Conservation (phyloP, 2,888 invertebrate genomes). For the Dicroscelio sp. region DNA sequence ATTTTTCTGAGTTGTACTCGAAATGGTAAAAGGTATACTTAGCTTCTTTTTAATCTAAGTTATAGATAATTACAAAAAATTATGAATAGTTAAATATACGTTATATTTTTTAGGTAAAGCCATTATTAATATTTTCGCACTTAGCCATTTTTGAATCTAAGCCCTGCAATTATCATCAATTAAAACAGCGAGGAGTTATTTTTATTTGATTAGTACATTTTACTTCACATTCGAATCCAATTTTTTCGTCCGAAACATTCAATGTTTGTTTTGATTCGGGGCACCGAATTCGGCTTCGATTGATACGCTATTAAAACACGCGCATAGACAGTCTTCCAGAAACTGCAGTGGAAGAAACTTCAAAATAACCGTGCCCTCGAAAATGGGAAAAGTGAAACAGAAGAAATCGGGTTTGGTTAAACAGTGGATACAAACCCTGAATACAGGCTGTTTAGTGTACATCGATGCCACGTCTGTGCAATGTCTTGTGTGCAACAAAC, state of each 20-base stretch:
- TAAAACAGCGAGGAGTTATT: neutral
- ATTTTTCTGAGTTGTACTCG: too few species aligned
- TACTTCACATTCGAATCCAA: neutral
- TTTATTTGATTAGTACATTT: neutral
- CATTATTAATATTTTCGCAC: too few species aligned
- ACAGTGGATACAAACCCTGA: neutral
- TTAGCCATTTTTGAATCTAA: too few species aligned
- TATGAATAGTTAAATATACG: too few species aligned
- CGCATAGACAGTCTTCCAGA: neutral
- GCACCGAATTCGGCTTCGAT: neutral
- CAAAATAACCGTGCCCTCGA: neutral
- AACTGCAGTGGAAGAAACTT: neutral
- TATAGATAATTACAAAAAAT: too few species aligned
- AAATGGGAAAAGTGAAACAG: neutral
- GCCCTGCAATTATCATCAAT: too few species aligned
- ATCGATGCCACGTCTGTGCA: slow-evolving; percentile 4
- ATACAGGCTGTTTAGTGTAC: neutral
- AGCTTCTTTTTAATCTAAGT: too few species aligned
- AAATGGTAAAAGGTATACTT: too few species aligned
- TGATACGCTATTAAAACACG: neutral
- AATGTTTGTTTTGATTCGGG: neutral
- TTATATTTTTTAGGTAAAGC: too few species aligned
- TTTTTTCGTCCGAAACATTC: neutral
- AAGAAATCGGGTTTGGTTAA: neutral
- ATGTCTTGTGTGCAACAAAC: neutral